These are phyloP conservation scores for Platichthys flesus DNA, from an alignment of 2,113 vertebrate genomes.

Conservation along the genomic window DNA sequence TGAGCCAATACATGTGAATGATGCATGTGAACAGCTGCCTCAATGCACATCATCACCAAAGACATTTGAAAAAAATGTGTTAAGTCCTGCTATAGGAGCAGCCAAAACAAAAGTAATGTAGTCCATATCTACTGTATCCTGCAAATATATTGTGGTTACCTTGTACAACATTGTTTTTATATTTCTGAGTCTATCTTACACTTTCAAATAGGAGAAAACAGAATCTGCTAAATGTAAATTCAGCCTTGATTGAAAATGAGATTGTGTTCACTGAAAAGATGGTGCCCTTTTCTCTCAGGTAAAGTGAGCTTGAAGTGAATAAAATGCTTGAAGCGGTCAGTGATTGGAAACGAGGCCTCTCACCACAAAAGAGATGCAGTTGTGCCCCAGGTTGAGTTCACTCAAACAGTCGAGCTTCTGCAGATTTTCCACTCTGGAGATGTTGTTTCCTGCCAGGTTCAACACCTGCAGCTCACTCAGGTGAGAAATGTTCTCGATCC, in stretches of 20 bases:
- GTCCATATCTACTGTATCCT: neutral
- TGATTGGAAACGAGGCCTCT: constrained; percentile 65
- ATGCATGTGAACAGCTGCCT: constrained; percentile 1
- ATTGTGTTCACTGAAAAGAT: neutral
- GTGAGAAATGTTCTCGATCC: constrained; percentile 90
- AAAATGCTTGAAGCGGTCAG: neutral
- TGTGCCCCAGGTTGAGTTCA: constrained; percentile 92
- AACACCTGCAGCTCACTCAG: constrained; percentile 88
- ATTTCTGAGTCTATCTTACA: neutral
- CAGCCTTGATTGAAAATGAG: neutral
- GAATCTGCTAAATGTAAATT: neutral
- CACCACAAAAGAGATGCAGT: constrained; percentile 90
- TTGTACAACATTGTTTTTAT: neutral
- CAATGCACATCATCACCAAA: neutral
- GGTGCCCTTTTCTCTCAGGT: neutral
- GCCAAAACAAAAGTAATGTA: neutral
- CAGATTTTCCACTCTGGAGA: constrained; percentile 88
- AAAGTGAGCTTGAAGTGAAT: neutral
- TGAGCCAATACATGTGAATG: constrained; percentile 13
- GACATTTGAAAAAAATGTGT: neutral
- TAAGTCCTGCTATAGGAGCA: neutral
- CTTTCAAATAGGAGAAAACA: neutral
- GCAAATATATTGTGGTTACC: neutral
- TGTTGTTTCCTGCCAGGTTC: constrained; percentile 92
- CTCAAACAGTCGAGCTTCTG: constrained; percentile 87